Conservation (phyloP, 1,140 invertebrate species). For the Tigriopus japonicus region DNA sequence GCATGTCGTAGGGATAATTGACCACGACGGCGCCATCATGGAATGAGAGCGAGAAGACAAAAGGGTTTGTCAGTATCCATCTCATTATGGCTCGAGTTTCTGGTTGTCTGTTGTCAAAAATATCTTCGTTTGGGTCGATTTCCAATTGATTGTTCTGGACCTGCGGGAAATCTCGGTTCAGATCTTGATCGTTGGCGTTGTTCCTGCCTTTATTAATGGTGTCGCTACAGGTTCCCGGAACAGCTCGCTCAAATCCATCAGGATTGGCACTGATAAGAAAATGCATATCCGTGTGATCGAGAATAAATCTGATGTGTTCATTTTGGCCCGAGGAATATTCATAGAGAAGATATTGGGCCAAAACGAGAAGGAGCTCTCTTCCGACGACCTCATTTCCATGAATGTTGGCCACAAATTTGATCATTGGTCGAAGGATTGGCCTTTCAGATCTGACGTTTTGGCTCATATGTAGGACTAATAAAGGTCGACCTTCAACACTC, state of each 20-base stretch:
- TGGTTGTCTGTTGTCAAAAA: background rate
- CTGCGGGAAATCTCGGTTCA: background rate
- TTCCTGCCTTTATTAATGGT: background rate
- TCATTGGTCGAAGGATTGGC: constrained; percentile 38
- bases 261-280: background rate
- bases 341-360: background rate
- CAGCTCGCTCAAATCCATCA: background rate
- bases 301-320: background rate
- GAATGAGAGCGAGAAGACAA: constrained; percentile 67
- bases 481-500: no score
- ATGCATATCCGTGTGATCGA: background rate
- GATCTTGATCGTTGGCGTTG: background rate
- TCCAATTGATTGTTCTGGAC: background rate
- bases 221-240: background rate
- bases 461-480: no score
- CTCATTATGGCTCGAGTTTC: background rate
- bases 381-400: constrained; percentile 48
- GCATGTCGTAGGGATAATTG: constrained; percentile 67
- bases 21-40: constrained; percentile 75
- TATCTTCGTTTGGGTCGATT: background rate
- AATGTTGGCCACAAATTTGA: constrained; percentile 79
- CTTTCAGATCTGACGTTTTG: background rate
- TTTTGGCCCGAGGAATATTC: background rate
- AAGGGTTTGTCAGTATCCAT: background rate
- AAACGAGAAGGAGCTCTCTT: background rate